A percentile compares a stretch with the other conserved stretches of the same genome.
Evolutionary conservation across 2,797 vertebrate genomes (phyloP).

Genomic region (Hylomyscus alleni): DNA sequence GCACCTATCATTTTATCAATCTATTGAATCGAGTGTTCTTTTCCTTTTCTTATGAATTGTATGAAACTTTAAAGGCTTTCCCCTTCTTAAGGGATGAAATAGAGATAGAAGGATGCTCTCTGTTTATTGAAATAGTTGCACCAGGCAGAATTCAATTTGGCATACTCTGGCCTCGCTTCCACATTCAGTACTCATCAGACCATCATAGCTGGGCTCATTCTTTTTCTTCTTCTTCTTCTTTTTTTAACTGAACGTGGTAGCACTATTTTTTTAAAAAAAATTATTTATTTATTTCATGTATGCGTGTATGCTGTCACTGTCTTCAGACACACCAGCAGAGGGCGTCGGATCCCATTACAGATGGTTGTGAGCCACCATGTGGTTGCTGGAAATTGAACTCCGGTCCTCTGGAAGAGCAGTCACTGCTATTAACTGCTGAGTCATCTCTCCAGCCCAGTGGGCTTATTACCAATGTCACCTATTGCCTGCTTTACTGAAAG

Average conservation of each 20-base stretch:
- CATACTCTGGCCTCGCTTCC: background rate
- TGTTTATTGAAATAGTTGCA: background rate
- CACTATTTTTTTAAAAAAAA: no score
- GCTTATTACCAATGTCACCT: background rate
- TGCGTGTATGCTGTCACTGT: no score
- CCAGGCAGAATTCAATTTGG: background rate
- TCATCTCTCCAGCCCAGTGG: no score
- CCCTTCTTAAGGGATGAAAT: slow-evolving; percentile 13
- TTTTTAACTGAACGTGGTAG: no score
- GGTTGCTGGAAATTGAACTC: no score
- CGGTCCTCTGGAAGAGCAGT: no score
- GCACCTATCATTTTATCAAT: slow-evolving; percentile 1
- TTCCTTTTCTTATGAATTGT: slow-evolving; percentile 1
- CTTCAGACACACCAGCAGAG: no score
- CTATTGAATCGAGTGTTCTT: background rate
- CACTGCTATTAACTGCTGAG: no score
- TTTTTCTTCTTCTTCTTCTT: no score
- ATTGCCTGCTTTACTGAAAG: background rate
- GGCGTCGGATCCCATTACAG: no score
- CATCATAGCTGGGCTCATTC: background rate
- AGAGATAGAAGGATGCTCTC: background rate
- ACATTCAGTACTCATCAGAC: background rate
- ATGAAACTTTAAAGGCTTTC: background rate
- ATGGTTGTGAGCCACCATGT: no score
- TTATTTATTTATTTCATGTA: no score